phyloP scores from a whole-genome alignment of 2,888 invertebrate species.

The Apamea epomidion region DNA sequence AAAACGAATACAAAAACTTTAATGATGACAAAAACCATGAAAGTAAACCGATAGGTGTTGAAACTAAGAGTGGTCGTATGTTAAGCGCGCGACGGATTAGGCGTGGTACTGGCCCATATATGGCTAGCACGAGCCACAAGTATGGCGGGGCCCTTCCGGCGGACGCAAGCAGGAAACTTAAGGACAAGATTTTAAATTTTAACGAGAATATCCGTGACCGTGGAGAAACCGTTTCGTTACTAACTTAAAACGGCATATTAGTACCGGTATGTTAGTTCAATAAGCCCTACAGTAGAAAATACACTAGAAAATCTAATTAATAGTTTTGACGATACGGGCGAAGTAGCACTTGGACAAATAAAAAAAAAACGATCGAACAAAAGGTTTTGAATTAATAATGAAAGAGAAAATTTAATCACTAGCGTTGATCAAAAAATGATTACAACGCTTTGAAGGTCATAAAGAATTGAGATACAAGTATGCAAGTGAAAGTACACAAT shows the following conservation, averaged over 20 bases:
- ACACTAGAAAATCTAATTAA: background rate
- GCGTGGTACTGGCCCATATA: conserved; percentile 73
- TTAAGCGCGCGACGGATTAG: conserved; percentile 76
- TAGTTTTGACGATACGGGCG: background rate
- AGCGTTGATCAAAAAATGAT: conserved; percentile 17
- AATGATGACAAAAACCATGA: conserved; percentile 60
- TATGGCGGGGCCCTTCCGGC: conserved; percentile 83
- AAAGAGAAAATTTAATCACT: conserved; percentile 45
- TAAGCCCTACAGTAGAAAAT: background rate
- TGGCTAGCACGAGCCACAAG: conserved; percentile 70
- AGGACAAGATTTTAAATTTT: conserved; percentile 61
- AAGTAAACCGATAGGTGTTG: conserved; percentile 74
- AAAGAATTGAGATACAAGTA: conserved; percentile 26
- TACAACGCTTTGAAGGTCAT: conserved; percentile 40
- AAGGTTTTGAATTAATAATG: conserved; percentile 7
- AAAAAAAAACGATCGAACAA: background rate
- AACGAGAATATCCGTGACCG: conserved; percentile 51
- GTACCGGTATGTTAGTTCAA: conserved; percentile 6
- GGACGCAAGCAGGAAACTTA: conserved; percentile 73
- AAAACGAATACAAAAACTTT: conserved; percentile 18
- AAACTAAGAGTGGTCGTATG: conserved; percentile 75
- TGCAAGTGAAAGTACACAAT: conserved; percentile 47
- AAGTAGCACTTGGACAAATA: background rate
- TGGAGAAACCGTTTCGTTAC: conserved; percentile 26
- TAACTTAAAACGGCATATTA: conserved; percentile 19